Conservation (phyloP, 2,888 invertebrate species). For the Panorpa germanica region DNA sequence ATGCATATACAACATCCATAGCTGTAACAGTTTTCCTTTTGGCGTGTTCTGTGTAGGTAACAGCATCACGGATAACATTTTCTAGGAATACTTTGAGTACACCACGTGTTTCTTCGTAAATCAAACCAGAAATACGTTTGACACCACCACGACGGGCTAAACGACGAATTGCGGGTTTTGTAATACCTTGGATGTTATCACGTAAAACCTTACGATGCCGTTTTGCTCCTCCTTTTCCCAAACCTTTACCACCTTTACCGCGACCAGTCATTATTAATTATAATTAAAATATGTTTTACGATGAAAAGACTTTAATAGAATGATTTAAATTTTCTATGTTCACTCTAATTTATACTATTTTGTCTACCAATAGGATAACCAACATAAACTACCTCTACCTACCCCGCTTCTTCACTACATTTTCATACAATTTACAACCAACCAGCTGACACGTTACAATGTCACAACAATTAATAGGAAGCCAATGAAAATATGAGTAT, state of each 20-base stretch:
- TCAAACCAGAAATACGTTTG: slow-evolving; percentile 52
- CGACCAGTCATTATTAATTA: slow-evolving; percentile 49
- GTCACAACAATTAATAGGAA: too few species aligned
- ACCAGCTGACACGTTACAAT: too few species aligned
- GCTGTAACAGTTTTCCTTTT: slow-evolving; percentile 77
- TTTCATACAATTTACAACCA: too few species aligned
- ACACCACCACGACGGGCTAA: slow-evolving; percentile 52
- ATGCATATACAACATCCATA: slow-evolving; percentile 76
- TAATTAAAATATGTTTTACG: too few species aligned
- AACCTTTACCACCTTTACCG: slow-evolving; percentile 60
- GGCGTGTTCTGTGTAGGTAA: slow-evolving; percentile 73
- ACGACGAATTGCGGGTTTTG: slow-evolving; percentile 59
- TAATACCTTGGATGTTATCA: slow-evolving; percentile 65
- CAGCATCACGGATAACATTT: slow-evolving; percentile 69
- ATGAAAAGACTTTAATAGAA: too few species aligned
- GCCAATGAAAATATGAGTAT: too few species aligned
- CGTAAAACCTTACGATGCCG: slow-evolving; percentile 64
- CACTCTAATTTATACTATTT: too few species aligned
- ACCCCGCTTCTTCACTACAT: too few species aligned
- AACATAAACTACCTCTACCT: too few species aligned
- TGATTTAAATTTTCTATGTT: too few species aligned
- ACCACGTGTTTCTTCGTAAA: slow-evolving; percentile 64
- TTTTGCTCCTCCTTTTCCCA: slow-evolving; percentile 66
- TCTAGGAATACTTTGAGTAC: slow-evolving; percentile 66
- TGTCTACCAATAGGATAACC: too few species aligned